Evolutionary conservation across 2,113 vertebrate genomes (phyloP), one percentile per base, ranked within the genome.

Genomic region (Rana temporaria): DNA sequence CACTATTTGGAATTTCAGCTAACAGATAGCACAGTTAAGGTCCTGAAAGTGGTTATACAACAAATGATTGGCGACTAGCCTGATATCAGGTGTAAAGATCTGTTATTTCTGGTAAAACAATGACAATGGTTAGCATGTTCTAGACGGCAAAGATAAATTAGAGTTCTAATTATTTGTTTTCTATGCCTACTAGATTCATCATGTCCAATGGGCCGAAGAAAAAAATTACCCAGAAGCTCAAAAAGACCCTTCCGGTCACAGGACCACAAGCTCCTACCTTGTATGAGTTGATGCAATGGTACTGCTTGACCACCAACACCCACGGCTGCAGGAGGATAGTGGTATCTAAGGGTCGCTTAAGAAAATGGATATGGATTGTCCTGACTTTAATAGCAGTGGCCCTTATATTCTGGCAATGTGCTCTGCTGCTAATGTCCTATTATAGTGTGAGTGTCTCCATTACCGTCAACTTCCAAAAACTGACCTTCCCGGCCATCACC

Each of bases 261-360:
- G 94, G 93, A 34, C 94, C 94, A 0, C 93, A 95, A 86, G 93
- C 94, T 0, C 92, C 92, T 0, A 93, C 92, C 1, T 82, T 94
- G 59, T 91, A 87, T 53, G 94, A 94, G 83, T 87, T 95, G 84
- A 93, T 94, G 92, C 84, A 71, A 0, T 95, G 94, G 94, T 95
- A 95, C 86, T 95, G 93, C 84, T 82, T 94, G 1, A 94, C 92
- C 86, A 94, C 94, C 89, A 95, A 94, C 88, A 94, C 94, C 0
- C 94, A 95, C 0, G 94, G 94, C 85, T 95, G 93, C 85, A 92
- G 94, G 0, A 91, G 94, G 85, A 95, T 95, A 22, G 93, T 94
- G 18, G 94, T 94, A 70, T 95, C 94, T 1, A 89, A 91, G 0
- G 94, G 94, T 64, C 92, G 94, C 53, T 87, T 95, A 2, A 92